Base-by-base conservation (phyloP, 2,113 vertebrate species). In the Gnathonemus longibarbis region DNA sequence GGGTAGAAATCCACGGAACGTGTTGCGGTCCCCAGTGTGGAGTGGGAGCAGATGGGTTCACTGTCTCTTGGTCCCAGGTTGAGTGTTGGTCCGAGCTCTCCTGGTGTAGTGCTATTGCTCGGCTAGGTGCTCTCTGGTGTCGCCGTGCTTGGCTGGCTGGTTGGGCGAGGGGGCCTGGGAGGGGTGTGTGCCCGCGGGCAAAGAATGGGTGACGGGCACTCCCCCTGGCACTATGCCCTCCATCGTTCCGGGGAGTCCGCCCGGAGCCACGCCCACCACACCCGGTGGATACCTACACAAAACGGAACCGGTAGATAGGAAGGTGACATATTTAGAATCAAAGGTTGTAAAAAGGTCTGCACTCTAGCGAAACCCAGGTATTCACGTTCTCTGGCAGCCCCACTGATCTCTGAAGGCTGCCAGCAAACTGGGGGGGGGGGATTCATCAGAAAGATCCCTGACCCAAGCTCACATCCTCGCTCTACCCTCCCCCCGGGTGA, bases 121-220 rank as follows among this genome's bases (percentile, higher is more conserved):
- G 31, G 97, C 97, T 94, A 97, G 97, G 90, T 99, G 97, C 95
- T 99, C 98, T 96, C 98, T 97, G 96, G 96, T 98, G 95, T 98
- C 97, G 91, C 97, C 96, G 3, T 98, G 97, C 96, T 99, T 99
- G 90, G 97, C 97, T 93, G 98, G 97, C 96, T 98, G 98, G 96
- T 98, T 98, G 88, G 98, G 97, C 91, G 98, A 98, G 10, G 97
- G 97, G 21, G 97, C 97, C 96, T 98, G 98, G 93, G 98, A 98
- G 48, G 97, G 97, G 92, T 98, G 98, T 91, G 97, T 97, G 94
- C 98, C 98, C 0, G 97, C 97, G 92, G 97, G 97, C 93, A 98
- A 96, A 91, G 94, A 97, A 95, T 98, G 98, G 89, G 97, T 96
- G 0, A 98, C 96, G 0, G 98, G 97, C 91, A 98, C 97, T 91